A percentile compares a stretch with the other conserved stretches of the same genome.
Conservation (phyloP, 1,140 invertebrate species). For the Drosophila littoralis region DNA sequence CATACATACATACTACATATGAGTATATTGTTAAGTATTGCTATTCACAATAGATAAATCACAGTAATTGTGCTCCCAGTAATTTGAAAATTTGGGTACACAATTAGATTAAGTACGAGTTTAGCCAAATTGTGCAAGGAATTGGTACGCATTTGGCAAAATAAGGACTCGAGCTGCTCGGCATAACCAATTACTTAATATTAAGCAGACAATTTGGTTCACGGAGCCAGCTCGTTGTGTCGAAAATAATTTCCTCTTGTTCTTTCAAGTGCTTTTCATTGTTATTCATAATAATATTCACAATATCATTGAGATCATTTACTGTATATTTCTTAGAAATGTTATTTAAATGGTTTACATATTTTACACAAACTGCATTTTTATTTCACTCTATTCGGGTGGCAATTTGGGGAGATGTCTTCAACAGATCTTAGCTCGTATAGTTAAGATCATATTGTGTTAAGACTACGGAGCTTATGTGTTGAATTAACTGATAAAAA, state of each 20-base stretch:
- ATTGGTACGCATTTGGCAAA: constrained; percentile 38
- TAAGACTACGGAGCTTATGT: too few species aligned
- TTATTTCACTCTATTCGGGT: background rate
- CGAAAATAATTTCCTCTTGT: constrained; percentile 22
- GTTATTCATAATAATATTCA: constrained; percentile 31
- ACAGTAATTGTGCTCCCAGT: constrained; percentile 40
- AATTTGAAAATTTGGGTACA: constrained; percentile 26
- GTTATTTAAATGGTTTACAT: constrained; percentile 53
- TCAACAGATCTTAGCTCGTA: too few species aligned
- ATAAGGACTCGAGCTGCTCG: constrained; percentile 10
- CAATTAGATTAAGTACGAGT: constrained; percentile 9
- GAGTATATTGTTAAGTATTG: constrained; percentile 44
- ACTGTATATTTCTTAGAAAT: constrained; percentile 53
- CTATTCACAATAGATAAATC: constrained; percentile 41
- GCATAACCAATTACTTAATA: background rate
- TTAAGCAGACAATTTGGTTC: background rate
- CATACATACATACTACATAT: constrained; percentile 28
- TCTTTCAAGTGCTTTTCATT: constrained; percentile 32
- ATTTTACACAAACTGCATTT: constrained; percentile 27
- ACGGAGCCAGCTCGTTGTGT: constrained; percentile 6
- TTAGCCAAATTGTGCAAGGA: constrained; percentile 34
- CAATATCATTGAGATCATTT: constrained; percentile 35
- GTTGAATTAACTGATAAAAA: too few species aligned
- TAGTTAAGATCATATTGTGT: too few species aligned
- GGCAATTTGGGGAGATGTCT: background rate